Evolutionary conservation across 2,113 vertebrate species (phyloP), one percentile per base, ranked within the genome.

Genomic region (Maccullochella peelii): DNA sequence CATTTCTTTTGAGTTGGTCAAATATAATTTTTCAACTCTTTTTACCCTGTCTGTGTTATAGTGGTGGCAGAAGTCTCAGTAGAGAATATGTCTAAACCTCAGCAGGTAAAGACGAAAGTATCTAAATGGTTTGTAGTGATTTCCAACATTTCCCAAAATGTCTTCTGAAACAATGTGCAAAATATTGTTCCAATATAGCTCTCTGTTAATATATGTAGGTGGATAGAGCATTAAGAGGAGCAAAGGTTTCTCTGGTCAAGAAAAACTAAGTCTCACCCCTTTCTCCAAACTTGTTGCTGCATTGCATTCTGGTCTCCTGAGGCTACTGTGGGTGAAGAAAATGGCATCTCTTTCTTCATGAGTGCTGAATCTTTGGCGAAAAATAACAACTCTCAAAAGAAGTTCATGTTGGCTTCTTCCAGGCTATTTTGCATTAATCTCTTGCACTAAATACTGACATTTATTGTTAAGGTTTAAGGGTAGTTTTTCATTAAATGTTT

Each of bases 161-260:
- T 66, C 21, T 61, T 40, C 23, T 63, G 50, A 73, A 86, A 69
- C 44, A 68, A n/a, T 58, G 27, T 40, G 21, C 55, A 73, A 33
- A 18, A 74, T 81, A 7, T 12, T 61, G 33, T 62, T 80, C 10
- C 15, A 79, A 18, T 73, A 30, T 36, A 7, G 23, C 15, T 71
- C 36, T 42, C 3, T 61, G n/a, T 66, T 49, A 11, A 11, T n/a
- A 42, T 77, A 54, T 74, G 78, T 72, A 25, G 79, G 54, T 52
- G 58, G 50, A 36, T 27, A 82, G 79, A 86, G 69, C 62, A 76
- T 73, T 40, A 3, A 59, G 63, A 73, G 12, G 27, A 40, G 30
- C 68, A 70, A 69, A 83, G 78, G 54, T 54, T 68, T 57, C 50
- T 8, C 25, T 66, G 49, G 44, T 73, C 20, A 71, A 75, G 18